Percentiles rank a stretch among this genome's conserved stretches.
phyloP scores from a whole-genome alignment of 2,113 vertebrate genomes.

The Argyrosomus japonicus region DNA sequence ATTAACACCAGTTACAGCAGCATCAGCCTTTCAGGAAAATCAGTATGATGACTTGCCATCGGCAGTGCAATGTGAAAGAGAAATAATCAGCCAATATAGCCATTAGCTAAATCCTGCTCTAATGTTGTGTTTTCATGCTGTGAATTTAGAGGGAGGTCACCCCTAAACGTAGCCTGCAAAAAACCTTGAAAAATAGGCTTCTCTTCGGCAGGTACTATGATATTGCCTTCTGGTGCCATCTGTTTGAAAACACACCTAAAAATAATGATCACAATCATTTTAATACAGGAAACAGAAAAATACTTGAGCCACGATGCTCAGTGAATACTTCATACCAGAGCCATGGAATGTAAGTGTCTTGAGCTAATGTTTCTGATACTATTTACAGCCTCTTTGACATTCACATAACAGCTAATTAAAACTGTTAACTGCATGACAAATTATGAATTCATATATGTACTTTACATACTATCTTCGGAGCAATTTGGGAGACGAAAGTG shows the following conservation, averaged over 20 bases:
- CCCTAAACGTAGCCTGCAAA: neutral
- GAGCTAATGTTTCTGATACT: constrained; percentile 13
- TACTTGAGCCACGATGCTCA: constrained; percentile 26
- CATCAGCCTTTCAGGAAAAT: constrained; percentile 40
- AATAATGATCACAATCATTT: constrained; percentile 10
- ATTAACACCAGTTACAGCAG: constrained; percentile 49
- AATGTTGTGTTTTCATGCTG: constrained; percentile 5
- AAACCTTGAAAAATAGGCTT: neutral
- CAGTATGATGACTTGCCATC: neutral
- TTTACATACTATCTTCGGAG: neutral
- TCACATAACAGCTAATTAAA: constrained; percentile 1
- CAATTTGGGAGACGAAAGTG: neutral
- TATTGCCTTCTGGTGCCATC: neutral
- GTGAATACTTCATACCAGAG: constrained; percentile 56
- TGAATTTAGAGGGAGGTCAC: constrained; percentile 17
- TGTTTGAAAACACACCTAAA: constrained; percentile 19
- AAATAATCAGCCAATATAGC: constrained; percentile 42
- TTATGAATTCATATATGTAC: neutral
- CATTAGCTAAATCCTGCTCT: constrained; percentile 29
- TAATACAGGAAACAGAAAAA: constrained; percentile 33
- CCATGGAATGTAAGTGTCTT: constrained; percentile 26
- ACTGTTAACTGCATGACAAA: neutral
- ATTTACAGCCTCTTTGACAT: constrained; percentile 37
- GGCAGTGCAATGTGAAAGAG: constrained; percentile 30
- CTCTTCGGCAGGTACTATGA: constrained; percentile 1